A percentile compares a stretch with the other conserved stretches of the same genome.
phyloP scores from a whole-genome alignment of 2,797 vertebrate species.

The Somateria mollissima region DNA sequence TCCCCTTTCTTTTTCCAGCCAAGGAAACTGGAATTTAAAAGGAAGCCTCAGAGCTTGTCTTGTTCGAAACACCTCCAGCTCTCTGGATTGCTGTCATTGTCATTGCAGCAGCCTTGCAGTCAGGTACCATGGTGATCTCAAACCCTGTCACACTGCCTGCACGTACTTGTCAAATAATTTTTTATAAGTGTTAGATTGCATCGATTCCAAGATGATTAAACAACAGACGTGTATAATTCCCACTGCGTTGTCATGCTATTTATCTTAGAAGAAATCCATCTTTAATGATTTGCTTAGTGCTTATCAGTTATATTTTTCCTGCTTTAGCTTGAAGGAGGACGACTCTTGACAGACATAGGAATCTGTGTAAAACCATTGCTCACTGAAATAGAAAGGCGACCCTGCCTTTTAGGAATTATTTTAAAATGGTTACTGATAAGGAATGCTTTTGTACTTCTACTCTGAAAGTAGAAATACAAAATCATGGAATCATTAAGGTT shows the following conservation, averaged over 20 bases:
- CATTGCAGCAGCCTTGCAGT: neutral
- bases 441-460: neutral
- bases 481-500: too few relatives aligned
- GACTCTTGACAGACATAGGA: neutral
- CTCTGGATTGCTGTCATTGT: conserved; percentile 25
- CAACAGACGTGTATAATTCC: neutral
- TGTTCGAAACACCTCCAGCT: conserved; percentile 17
- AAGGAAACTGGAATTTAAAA: neutral
- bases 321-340: neutral
- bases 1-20: neutral
- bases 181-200: conserved; percentile 5
- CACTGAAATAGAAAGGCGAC: neutral
- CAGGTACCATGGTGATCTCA: conserved; percentile 61
- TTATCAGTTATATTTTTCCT: neutral
- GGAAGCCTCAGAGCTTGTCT: neutral
- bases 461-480: neutral
- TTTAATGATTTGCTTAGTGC: neutral
- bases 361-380: neutral
- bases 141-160: conserved; percentile 22
- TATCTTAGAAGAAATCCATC: neutral
- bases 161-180: conserved; percentile 29
- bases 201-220: conserved; percentile 33
- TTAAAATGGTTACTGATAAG: neutral
- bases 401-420: neutral
- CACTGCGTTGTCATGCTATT: neutral